Conservation (phyloP, 2,113 vertebrate species). For the Cygnus atratus region DNA sequence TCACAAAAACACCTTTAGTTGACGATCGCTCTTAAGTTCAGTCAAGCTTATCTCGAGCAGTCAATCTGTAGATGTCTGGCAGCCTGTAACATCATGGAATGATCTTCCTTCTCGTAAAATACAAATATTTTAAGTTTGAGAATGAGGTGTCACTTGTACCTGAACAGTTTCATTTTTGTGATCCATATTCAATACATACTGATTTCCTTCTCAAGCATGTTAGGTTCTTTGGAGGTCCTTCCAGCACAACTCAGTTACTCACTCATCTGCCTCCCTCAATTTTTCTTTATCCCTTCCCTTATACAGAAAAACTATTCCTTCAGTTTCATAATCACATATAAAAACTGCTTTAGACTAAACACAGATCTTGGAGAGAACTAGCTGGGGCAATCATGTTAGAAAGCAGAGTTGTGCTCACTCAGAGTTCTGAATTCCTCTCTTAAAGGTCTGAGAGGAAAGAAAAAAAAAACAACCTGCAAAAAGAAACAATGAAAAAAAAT, state of each 20-base stretch:
- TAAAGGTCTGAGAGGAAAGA: not conserved
- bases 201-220: not conserved
- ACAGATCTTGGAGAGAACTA: not conserved
- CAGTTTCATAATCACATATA: not conserved
- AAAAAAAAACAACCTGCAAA: not conserved
- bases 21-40: not conserved
- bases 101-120: not conserved
- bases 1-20: not conserved
- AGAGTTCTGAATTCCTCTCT: not conserved
- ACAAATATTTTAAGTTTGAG: not conserved
- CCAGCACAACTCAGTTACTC: not conserved
- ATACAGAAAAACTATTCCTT: not conserved
- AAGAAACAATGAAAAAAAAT: not conserved
- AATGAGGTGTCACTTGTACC: not conserved
- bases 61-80: not conserved
- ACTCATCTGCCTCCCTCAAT: not conserved
- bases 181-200: accelerated
- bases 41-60: not conserved
- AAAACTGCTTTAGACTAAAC: not conserved
- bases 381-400: not conserved
- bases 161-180: not conserved
- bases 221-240: not conserved
- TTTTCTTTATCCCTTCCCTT: not conserved
- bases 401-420: not conserved
- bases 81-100: not conserved